Base-by-base conservation (phyloP, 2,797 vertebrate genomes). In the Martes flavigula region DNA sequence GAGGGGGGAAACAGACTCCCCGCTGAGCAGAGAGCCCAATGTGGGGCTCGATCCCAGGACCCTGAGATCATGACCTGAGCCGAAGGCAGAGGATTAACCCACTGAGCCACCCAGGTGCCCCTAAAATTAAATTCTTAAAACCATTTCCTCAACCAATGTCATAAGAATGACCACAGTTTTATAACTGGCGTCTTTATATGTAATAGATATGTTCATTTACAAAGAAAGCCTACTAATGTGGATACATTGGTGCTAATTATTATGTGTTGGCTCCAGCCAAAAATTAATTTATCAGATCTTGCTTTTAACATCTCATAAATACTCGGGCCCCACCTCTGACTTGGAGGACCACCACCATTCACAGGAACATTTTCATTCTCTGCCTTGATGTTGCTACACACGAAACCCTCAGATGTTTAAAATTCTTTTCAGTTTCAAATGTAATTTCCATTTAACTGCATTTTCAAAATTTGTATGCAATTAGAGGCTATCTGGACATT, bases 271-370 rank as follows among this genome's bases (percentile, higher is more conserved):
- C 9, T 72, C 27, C 38, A 70, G 40, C 30, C 85, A 88, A 95
- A 35, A 77, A 56, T 87, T 86, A 86, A 82, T 66, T 87, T 88
- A 78, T 79, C 27, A 58, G 12, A 48, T 43, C 18, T 73, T 89
- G 8, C 11, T 77, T 92, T 84, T 87, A 90, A 66, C 58, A 75
- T 8, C 46, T 95, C 82, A 85, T 70, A 93, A 93, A 92, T 87
- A 9, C 20, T 87, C 18, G 23, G 15, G 23, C 56, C 58, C 72
- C n/a, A 75, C 25, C 14, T 17, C 21, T 79, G 14, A 46, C 35
- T 73, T 51, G 21, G 5, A 68, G n/a, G 15, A 62, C 12, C 2
- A 56, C 75, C 2, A 58, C 3, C 8, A 25, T 51, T 2, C 46
- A 21, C 12, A 62, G 21, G 14, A 70, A 46, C 6, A 79, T 43